phyloP scores from a whole-genome alignment of 2,888 invertebrate genomes.

The Leucophenga maculata region DNA sequence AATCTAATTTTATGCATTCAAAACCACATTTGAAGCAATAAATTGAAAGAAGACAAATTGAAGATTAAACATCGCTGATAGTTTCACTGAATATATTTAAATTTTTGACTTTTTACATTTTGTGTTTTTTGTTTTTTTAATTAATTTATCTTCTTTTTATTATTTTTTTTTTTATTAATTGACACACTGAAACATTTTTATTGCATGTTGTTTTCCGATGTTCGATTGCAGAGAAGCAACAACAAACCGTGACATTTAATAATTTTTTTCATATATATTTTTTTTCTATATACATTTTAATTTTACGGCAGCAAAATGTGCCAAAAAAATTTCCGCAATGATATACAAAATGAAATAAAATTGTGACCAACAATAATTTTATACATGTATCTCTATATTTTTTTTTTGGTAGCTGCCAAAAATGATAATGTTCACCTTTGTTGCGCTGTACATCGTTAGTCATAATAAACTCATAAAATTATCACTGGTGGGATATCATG shows the following conservation, averaged over 20 bases:
- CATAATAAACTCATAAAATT: too few relatives aligned
- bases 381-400: background rate
- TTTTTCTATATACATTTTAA: background rate
- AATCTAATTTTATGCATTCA: too few relatives aligned
- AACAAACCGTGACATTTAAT: conserved; percentile 13
- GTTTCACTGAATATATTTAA: conserved; percentile 8
- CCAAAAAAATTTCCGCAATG: too few relatives aligned
- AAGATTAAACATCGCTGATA: conserved; percentile 1
- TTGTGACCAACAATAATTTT: background rate
- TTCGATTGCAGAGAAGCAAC: background rate
- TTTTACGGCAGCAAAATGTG: background rate
- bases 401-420: background rate
- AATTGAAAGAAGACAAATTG: too few relatives aligned
- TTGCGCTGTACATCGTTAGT: too few relatives aligned
- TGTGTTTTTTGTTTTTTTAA: background rate
- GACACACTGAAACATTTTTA: conserved; percentile 13
- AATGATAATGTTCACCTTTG: background rate
- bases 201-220: background rate
- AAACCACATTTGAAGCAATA: too few relatives aligned
- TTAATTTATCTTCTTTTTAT: background rate
- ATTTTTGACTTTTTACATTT: background rate
- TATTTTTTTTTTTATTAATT: conserved; percentile 9
- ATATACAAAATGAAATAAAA: too few relatives aligned
- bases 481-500: too few relatives aligned
- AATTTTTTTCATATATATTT: background rate